A percentile compares a stretch with the other conserved stretches of the same genome.
These are phyloP conservation scores for Chionis minor DNA, from an alignment of 2,113 vertebrate species.

Conservation along the genomic window DNA sequence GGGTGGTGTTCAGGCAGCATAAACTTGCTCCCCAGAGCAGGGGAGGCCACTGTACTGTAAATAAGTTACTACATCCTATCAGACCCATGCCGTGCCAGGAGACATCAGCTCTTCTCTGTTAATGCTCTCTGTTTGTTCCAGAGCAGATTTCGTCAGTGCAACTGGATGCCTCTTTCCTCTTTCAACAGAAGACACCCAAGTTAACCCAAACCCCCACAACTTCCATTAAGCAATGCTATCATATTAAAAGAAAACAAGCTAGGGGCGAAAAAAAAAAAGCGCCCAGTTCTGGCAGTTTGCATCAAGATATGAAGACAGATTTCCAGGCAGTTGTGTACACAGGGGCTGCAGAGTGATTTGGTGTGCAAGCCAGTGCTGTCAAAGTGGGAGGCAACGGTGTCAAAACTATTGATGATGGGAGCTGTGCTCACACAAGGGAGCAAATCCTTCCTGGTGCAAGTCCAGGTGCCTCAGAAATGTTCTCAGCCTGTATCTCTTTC, in stretches of 20 bases:
- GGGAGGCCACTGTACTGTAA: not conserved
- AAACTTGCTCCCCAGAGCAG: not conserved
- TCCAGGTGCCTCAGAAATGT: slow-evolving; percentile 27
- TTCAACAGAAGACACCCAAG: not conserved
- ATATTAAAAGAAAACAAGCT: slow-evolving; percentile 34
- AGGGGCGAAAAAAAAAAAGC: not conserved
- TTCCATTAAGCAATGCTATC: not conserved
- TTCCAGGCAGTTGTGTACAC: not conserved
- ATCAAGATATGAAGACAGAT: not conserved
- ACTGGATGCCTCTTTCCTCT: not conserved
- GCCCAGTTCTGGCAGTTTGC: not conserved
- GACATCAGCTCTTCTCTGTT: not conserved
- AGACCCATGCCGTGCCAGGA: not conserved
- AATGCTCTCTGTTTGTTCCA: not conserved
- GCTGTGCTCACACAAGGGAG: not conserved
- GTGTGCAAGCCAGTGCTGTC: not conserved
- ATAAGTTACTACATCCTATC: not conserved
- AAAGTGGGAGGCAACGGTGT: not conserved
- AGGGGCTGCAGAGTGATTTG: not conserved
- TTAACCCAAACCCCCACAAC: not conserved
- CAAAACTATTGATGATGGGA: not conserved
- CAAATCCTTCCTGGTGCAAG: slow-evolving; percentile 14
- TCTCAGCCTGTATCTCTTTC: not conserved
- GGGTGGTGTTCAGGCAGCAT: not conserved
- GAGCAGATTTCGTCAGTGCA: not conserved